Evolutionary conservation across 2,113 vertebrate species (phyloP).

Genomic region (Carassius gibelio): DNA sequence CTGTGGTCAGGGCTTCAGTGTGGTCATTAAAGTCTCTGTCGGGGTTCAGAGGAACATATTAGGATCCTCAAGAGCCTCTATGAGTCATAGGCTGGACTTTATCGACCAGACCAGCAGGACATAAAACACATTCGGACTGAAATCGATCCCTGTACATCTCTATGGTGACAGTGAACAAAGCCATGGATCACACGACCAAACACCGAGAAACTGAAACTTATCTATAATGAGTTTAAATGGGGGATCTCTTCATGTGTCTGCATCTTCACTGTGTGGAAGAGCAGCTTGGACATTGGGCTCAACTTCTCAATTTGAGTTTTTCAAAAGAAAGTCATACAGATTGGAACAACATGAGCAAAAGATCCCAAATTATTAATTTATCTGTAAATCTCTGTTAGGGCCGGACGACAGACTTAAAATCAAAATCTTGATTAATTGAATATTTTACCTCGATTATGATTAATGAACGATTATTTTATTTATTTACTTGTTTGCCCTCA

Average conservation of each 20-base stretch:
- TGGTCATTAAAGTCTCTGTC: slow-evolving; percentile 30
- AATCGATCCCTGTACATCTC: slow-evolving; percentile 36
- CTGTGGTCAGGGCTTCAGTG: not conserved
- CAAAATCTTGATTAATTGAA: too few species aligned
- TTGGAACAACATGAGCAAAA: not conserved
- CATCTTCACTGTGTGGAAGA: too few species aligned
- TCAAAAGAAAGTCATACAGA: not conserved
- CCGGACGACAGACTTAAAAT: not conserved
- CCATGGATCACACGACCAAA: slow-evolving; percentile 23
- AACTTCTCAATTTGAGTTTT: too few species aligned
- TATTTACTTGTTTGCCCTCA: too few species aligned
- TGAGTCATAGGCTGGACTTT: slow-evolving; percentile 41
- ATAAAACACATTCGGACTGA: slow-evolving; percentile 33
- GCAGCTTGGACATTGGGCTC: too few species aligned
- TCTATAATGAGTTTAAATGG: slow-evolving; percentile 7
- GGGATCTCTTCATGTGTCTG: slow-evolving; percentile 1
- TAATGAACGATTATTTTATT: too few species aligned
- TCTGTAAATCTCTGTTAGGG: not conserved
- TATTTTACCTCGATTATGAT: too few species aligned
- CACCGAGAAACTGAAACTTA: not conserved
- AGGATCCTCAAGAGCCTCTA: slow-evolving; percentile 26
- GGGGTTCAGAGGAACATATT: slow-evolving; percentile 32
- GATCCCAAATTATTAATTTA: not conserved
- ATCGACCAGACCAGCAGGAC: slow-evolving; percentile 27
- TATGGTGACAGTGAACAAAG: slow-evolving; percentile 20